phyloP scores from a whole-genome alignment of 2,888 invertebrate genomes.

The Thymelicus lineola region DNA sequence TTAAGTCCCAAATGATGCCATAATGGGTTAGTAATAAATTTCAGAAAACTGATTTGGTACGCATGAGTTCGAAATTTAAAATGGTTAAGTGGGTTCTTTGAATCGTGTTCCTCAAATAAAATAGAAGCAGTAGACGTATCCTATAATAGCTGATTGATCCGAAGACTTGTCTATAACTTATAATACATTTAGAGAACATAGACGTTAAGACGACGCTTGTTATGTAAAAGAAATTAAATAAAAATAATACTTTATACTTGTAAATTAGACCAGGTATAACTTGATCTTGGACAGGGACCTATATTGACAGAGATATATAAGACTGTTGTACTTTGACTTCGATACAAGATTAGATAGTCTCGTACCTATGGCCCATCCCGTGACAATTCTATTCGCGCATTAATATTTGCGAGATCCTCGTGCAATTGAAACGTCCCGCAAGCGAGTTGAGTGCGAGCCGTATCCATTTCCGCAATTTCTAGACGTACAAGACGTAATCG shows the following conservation, averaged over 20 bases:
- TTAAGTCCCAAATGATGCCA: conserved; percentile 55
- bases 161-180: no score
- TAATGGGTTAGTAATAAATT: conserved; percentile 62
- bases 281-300: neutral
- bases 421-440: conserved; percentile 83
- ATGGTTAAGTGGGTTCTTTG: neutral
- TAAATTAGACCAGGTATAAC: no score
- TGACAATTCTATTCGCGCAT: conserved; percentile 59
- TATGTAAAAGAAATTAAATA: no score
- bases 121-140: no score
- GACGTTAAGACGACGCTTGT: no score
- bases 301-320: neutral
- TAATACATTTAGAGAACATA: no score
- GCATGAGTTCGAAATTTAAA: conserved; percentile 2
- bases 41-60: conserved; percentile 1
- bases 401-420: conserved; percentile 64
- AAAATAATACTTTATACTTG: no score
- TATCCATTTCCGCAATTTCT: conserved; percentile 82
- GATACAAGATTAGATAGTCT: neutral
- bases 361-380: neutral
- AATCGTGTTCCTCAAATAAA: no score
- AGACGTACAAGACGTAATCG: conserved; percentile 78
- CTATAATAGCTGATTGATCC: no score
- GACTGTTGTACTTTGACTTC: neutral
- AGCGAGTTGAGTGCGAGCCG: conserved; percentile 73